Percentiles rank a stretch among this genome's conserved stretches.
These are phyloP conservation scores for Hypotaenidia philippensis DNA, from an alignment of 2,797 vertebrate species.

Conservation along the genomic window DNA sequence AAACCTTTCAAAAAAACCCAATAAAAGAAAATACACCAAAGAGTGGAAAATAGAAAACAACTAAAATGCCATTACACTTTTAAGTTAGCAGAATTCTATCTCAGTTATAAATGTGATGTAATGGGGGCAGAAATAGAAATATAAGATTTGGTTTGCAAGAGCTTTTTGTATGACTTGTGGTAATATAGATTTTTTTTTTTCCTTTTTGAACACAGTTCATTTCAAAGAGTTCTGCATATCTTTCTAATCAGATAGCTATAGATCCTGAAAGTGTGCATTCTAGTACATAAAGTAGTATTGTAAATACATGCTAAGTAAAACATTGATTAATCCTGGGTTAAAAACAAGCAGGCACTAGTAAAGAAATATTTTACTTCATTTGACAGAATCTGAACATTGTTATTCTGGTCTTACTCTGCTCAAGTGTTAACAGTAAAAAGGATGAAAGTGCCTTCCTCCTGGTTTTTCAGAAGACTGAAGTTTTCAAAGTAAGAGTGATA, in stretches of 20 bases:
- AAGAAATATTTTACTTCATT: neutral
- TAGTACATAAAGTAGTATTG: neutral
- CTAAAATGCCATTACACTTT: neutral
- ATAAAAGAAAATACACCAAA: neutral
- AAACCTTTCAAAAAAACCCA: neutral
- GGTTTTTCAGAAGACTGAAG: neutral
- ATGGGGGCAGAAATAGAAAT: neutral
- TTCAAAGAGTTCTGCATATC: neutral
- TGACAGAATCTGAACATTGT: neutral
- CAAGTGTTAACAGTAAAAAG: neutral
- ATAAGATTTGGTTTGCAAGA: neutral
- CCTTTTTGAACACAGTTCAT: neutral
- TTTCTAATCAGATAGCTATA: neutral
- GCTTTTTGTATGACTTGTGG: neutral
- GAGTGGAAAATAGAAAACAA: neutral
- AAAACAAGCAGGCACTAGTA: neutral
- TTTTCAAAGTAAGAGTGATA: neutral
- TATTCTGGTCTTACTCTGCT: neutral
- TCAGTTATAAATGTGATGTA: neutral
- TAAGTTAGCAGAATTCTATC: neutral
- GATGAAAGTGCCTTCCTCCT: neutral
- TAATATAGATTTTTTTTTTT: neutral
- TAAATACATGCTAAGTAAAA: neutral
- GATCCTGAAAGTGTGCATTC: neutral
- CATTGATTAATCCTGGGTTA: neutral